Base-by-base conservation (phyloP, 1,140 invertebrate species). In the Pseudobourletiella spinata region DNA sequence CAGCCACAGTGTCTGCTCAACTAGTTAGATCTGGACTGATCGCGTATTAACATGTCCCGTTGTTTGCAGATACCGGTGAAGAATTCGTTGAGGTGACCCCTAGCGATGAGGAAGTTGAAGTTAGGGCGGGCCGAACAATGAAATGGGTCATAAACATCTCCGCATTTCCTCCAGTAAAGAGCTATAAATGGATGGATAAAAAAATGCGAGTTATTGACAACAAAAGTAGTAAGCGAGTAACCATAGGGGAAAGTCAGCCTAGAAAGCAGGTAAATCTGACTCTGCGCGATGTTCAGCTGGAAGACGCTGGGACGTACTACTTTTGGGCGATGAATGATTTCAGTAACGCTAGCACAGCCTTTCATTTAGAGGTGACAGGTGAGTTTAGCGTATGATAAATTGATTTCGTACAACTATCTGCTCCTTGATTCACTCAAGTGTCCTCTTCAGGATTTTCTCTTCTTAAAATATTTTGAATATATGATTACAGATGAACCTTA, bases 101-200 rank as follows among this genome's bases (percentile, higher is more conserved):
- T n/a, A n/a, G n/a, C n/a, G n/a, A n/a, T n/a, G n/a, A n/a, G n/a
- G n/a, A n/a, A 39, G 65, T 68, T 29, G 54, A 6, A 24, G 66
- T 54, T 18, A 50, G 25, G 26, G 51, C 39, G 18, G 18, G 16
- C 39, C 50, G 32, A 25, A 52, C 22, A 14, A 63, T 63, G 3
- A 50, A 44, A 39, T 68, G 66, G 66, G 57, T 68, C 16, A 65
- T 68, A 24, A 57, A 65, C 18, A 64, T 64, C 15, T 30, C 29
- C 8, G 59, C 63, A 16, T 65, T 54, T 52, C 66, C 66, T 11
- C 18, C 18, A 1, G 14, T 30, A 16, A 20, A 26, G 14, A 29
- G 54, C 2, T 65, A 28, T 28, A 8, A 51, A 1, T 68, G 66
- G 66, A 35, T 15, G 42, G 54, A 56, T 20, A 50, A 50, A 14